phyloP scores from a whole-genome alignment of 1,140 invertebrate genomes.

The Stegodyphus mimosarum region DNA sequence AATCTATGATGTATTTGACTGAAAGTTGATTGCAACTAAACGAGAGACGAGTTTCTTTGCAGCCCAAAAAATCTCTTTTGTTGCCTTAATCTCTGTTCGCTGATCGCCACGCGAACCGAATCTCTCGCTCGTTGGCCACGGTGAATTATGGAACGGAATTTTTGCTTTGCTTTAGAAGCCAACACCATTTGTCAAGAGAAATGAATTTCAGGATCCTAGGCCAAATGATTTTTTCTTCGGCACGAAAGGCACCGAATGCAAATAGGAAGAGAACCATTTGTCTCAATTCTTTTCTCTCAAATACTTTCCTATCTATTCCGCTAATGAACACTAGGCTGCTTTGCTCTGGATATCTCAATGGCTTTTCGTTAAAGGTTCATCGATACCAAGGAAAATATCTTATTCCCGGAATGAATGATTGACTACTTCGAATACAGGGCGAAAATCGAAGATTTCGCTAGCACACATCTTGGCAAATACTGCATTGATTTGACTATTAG shows the following conservation, averaged over 20 bases:
- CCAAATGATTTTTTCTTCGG: not conserved
- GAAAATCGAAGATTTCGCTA: not conserved
- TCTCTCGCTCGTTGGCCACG: not conserved
- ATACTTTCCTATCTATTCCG: slow-evolving; percentile 15
- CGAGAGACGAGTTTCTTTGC: slow-evolving; percentile 1
- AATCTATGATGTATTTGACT: slow-evolving; percentile 6
- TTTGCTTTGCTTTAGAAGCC: slow-evolving; percentile 6
- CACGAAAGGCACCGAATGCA: not conserved
- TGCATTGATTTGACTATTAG: too few relatives aligned
- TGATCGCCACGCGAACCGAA: not conserved
- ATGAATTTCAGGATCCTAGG: slow-evolving; percentile 14
- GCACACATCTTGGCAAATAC: too few relatives aligned
- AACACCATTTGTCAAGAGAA: slow-evolving; percentile 37
- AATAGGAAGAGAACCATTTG: slow-evolving; percentile 3
- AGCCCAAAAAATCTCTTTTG: slow-evolving; percentile 38
- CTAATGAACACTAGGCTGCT: slow-evolving; percentile 11
- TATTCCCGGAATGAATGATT: not conserved
- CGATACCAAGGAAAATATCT: slow-evolving; percentile 5
- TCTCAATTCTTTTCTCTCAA: slow-evolving; percentile 25
- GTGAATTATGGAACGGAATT: slow-evolving; percentile 33
- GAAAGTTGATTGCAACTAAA: slow-evolving; percentile 14
- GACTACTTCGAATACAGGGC: not conserved
- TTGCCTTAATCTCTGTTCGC: slow-evolving; percentile 45
- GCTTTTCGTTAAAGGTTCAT: slow-evolving; percentile 12
- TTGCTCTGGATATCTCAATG: not conserved